Evolutionary conservation across 2,888 invertebrate species (phyloP).

Genomic region (Drosophila neoperkinsi): DNA sequence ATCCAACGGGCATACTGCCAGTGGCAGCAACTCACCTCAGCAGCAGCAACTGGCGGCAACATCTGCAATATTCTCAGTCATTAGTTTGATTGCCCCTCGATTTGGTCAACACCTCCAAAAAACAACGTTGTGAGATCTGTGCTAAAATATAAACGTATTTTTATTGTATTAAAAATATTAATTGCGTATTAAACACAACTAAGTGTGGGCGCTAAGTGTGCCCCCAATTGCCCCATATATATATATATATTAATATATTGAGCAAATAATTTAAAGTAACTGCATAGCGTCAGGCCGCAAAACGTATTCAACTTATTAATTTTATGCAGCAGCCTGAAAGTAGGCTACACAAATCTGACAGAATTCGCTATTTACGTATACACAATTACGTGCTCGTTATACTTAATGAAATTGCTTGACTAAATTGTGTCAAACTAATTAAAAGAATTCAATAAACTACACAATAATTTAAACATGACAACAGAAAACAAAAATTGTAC

Average conservation of each 20-base stretch:
- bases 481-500: background rate
- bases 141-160: conserved; percentile 25
- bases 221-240: background rate
- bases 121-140: conserved; percentile 26
- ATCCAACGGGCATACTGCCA: conserved; percentile 62
- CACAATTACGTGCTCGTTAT: conserved; percentile 16
- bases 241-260: background rate
- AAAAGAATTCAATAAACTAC: conserved; percentile 46
- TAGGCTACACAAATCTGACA: conserved; percentile 24
- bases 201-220: conserved; percentile 21
- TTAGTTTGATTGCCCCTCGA: conserved; percentile 23
- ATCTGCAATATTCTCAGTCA: conserved; percentile 25
- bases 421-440: conserved; percentile 56
- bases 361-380: conserved; percentile 23
- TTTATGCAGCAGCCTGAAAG: conserved; percentile 36
- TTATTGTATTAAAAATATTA: conserved; percentile 11
- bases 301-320: background rate
- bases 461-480: conserved; percentile 4
- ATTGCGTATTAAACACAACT: conserved; percentile 30
- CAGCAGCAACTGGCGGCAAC: conserved; percentile 1
- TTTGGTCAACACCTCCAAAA: conserved; percentile 49
- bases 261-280: conserved; percentile 1
- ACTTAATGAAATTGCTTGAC: conserved; percentile 13
- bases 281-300: conserved; percentile 1
- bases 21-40: conserved; percentile 38